Evolutionary conservation across 2,113 vertebrate species (phyloP).

Genomic region (Xiphophorus couchianus): DNA sequence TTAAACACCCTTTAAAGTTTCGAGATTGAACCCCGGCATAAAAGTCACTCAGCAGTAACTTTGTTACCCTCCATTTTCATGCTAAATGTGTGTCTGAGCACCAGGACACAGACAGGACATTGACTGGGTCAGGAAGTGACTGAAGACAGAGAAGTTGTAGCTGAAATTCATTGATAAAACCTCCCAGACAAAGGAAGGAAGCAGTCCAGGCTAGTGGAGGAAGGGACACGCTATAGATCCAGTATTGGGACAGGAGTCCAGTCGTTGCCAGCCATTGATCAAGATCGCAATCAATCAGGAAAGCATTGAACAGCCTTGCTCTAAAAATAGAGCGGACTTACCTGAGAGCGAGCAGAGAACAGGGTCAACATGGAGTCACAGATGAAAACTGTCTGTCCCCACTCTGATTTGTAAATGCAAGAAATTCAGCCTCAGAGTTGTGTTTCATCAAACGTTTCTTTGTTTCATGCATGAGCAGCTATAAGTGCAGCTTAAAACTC

Average conservation of each 20-base stretch:
- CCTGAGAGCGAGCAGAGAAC: constrained; percentile 33
- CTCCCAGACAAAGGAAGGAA: constrained; percentile 56
- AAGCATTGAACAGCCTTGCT: constrained; percentile 64
- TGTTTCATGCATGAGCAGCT: constrained; percentile 2
- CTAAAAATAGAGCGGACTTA: constrained; percentile 75
- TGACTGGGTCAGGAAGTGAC: constrained; percentile 69
- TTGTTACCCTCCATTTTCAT: constrained; percentile 23
- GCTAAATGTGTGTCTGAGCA: constrained; percentile 24
- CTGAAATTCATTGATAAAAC: constrained; percentile 63
- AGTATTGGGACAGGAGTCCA: constrained; percentile 69
- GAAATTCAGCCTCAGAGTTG: constrained; percentile 31
- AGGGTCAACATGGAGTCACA: constrained; percentile 45
- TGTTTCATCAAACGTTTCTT: background rate
- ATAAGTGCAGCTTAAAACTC: background rate
- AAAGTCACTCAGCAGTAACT: constrained; percentile 12
- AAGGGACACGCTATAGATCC: constrained; percentile 63
- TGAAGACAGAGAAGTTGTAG: constrained; percentile 54
- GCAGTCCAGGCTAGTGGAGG: constrained; percentile 48
- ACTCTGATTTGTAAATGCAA: constrained; percentile 13
- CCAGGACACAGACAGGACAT: constrained; percentile 72
- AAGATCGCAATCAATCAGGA: constrained; percentile 76
- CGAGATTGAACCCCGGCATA: background rate
- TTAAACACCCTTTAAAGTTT: background rate
- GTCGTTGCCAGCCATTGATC: constrained; percentile 76
- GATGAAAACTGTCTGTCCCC: constrained; percentile 18